Percentiles rank a stretch among this genome's conserved stretches.
Evolutionary conservation across 2,888 invertebrate genomes (phyloP).

Genomic region (Mythimna lalbum): DNA sequence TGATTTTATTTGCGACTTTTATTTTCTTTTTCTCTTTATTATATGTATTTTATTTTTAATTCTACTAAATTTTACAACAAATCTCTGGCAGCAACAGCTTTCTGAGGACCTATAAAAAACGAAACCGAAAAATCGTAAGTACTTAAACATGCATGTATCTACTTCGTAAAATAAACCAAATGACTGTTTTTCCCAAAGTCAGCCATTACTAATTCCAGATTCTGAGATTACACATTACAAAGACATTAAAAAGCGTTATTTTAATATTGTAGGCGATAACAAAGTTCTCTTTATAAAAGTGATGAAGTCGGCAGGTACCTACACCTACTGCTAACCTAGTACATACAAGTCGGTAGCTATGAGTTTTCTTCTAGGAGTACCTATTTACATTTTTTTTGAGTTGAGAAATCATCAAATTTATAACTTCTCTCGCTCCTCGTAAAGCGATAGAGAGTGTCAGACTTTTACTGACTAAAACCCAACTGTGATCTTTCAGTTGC

Average conservation of each 20-base stretch:
- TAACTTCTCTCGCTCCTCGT: too few relatives aligned
- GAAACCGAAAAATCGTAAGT: background rate
- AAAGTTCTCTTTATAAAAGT: background rate
- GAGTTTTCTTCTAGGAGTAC: background rate
- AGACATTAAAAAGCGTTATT: background rate
- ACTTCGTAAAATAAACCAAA: background rate
- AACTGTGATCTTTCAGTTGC: too few relatives aligned
- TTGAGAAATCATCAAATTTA: too few relatives aligned
- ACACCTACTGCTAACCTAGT: background rate
- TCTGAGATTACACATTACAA: background rate
- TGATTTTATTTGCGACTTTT: background rate
- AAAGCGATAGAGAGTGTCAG: too few relatives aligned
- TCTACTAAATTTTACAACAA: background rate
- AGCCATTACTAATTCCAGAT: background rate
- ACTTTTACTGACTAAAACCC: too few relatives aligned
- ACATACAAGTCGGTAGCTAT: background rate
- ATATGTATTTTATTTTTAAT: background rate
- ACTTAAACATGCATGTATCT: too few relatives aligned
- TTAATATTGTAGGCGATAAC: background rate
- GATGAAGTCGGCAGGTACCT: background rate
- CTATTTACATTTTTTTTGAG: too few relatives aligned
- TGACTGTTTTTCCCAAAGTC: background rate
- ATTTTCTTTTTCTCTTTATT: constrained; percentile 5
- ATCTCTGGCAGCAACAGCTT: background rate
- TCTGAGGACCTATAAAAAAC: background rate